Evolutionary conservation across 2,888 invertebrate genomes (phyloP).

Genomic region (Lypha dubia): DNA sequence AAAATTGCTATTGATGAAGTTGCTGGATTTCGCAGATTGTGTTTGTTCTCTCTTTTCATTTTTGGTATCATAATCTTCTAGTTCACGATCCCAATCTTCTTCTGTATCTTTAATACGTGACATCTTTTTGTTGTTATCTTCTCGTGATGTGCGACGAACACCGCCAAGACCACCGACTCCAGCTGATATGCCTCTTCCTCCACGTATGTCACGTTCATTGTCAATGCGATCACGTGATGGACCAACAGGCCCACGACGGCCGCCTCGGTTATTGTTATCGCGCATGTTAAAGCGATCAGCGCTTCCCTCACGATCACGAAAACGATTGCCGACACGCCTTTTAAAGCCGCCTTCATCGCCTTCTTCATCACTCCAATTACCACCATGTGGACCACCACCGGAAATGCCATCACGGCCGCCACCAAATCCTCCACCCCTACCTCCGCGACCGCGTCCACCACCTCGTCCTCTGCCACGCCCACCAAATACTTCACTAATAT

Average conservation of each 20-base stretch:
- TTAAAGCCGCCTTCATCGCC: constrained; percentile 78
- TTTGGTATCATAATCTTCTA: constrained; percentile 80
- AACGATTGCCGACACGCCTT: constrained; percentile 76
- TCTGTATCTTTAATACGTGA: constrained; percentile 79
- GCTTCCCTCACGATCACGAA: constrained; percentile 78
- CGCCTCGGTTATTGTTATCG: constrained; percentile 74
- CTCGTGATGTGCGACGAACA: constrained; percentile 59
- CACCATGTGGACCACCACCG: constrained; percentile 62
- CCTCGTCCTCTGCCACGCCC: constrained; percentile 73
- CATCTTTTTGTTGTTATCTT: constrained; percentile 46
- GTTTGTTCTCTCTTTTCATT: constrained; percentile 67
- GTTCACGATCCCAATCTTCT: constrained; percentile 82
- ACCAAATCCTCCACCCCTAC: constrained; percentile 74
- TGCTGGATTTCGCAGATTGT: neutral
- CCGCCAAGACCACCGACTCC: constrained; percentile 71
- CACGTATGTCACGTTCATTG: constrained; percentile 71
- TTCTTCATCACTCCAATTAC: constrained; percentile 81
- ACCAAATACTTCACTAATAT: constrained; percentile 73
- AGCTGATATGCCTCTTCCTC: constrained; percentile 73
- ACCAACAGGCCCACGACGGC: constrained; percentile 68
- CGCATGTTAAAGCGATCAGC: constrained; percentile 74
- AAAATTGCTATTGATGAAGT: neutral
- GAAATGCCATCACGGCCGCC: constrained; percentile 73
- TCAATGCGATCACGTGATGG: constrained; percentile 62
- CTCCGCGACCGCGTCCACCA: constrained; percentile 72